Base-by-base conservation (phyloP, 2,888 invertebrate genomes). In the Prosopocoilus inquinatus region DNA sequence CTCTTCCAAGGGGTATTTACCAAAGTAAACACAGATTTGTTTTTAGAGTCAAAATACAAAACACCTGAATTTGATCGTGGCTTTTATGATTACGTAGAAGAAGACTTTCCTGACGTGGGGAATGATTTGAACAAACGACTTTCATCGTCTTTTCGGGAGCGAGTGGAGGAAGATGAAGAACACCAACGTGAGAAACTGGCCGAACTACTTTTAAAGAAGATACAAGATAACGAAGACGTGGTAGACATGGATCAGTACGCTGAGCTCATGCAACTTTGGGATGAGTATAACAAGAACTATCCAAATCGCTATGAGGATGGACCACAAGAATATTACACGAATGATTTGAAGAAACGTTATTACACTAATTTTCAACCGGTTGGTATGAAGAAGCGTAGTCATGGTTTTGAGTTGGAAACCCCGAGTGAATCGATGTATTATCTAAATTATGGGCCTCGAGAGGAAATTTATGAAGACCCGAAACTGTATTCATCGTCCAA, bases 91-190 rank as follows among this genome's bases (percentile, higher is more conserved):
- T 70, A 71, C 47, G 50, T 69, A 28, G 69, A 71, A 28, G 70
- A 70, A 33, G 63, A 59, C 47, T 52, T 53, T 12, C 50, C 46
- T 20, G 58, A 57, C 11, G 61, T 28, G 7, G 20, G 64, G 28
- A 59, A 64, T 34, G 60, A 67, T 35, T 57, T 61, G 7, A 55
- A 61, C 38, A 79, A 80, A 59, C 75, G 77, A 58, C 75, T 81
- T 52, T 77, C 80, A 15, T 81, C 82, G 47, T 71, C 80, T 1
- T 85, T 84, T 60, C 79, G 84, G 61, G 84, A 84, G 62, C 67
- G 76, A 20, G 64, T 81, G 74, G 80, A 81, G 13, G 82, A 82
- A 66, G 82, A 83, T 65, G 81, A 80, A 63, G 80, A 75, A 11
- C 55, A 47, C 20, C 71, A 74, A 66, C 56, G 73, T 55, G 65